Percentiles rank a stretch among this genome's conserved stretches.
phyloP scores from a whole-genome alignment of 2,888 invertebrate genomes.

The Drosophila aldrichi region DNA sequence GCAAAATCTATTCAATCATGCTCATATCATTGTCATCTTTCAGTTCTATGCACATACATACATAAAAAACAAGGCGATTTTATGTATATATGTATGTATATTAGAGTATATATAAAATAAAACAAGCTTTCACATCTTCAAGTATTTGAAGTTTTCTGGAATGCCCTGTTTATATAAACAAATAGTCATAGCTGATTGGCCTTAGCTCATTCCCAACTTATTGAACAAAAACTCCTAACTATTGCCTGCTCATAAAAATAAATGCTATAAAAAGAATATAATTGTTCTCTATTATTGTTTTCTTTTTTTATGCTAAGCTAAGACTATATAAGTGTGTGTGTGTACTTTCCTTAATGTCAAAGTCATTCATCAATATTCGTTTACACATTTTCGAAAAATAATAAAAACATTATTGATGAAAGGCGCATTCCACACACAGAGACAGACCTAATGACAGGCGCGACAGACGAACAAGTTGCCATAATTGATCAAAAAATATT shows the following conservation, averaged over 20 bases:
- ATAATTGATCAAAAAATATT: constrained; percentile 68
- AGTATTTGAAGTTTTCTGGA: neutral
- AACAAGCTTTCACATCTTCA: neutral
- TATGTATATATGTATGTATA: neutral
- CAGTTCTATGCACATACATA: no score
- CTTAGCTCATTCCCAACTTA: no score
- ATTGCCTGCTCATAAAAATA: neutral
- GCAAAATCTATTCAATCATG: no score
- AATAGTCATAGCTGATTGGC: neutral
- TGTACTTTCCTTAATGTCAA: constrained; percentile 26
- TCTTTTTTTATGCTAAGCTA: neutral
- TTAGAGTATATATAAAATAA: neutral
- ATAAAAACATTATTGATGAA: constrained; percentile 44
- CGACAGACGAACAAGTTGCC: constrained; percentile 29
- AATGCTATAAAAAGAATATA: neutral
- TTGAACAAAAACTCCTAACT: no score
- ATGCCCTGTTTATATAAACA: neutral
- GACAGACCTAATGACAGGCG: constrained; percentile 21
- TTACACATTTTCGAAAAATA: constrained; percentile 10
- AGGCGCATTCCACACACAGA: constrained; percentile 40
- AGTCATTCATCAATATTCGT: constrained; percentile 41
- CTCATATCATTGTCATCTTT: no score
- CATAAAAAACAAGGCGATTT: no score
- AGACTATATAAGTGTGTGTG: neutral
- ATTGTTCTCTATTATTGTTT: neutral